A percentile compares a stretch with the other conserved stretches of the same genome.
Conservation (phyloP, 2,113 vertebrate species). For the Sturnira hondurensis region DNA sequence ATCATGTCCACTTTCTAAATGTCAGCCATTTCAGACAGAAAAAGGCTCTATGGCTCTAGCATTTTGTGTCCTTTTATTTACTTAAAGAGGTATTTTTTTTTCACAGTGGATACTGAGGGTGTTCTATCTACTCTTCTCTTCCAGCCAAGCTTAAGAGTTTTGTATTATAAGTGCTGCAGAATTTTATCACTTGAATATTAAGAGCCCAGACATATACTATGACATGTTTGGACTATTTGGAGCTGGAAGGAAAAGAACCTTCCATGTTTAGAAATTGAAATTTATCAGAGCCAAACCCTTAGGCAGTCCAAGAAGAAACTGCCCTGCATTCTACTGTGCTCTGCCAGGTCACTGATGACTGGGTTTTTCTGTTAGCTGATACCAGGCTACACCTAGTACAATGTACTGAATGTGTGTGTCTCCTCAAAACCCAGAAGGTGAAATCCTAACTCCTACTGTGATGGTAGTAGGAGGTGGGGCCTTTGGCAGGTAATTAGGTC, state of each 20-base stretch:
- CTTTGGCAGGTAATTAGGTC: not conserved
- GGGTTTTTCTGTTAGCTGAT: not conserved
- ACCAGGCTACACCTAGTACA: not conserved
- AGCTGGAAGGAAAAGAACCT: not conserved
- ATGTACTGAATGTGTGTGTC: not conserved
- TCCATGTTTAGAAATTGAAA: not conserved
- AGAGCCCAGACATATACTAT: not conserved
- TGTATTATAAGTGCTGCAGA: not conserved
- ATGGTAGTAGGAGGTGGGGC: not conserved
- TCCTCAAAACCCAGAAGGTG: not conserved
- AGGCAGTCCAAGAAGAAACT: not conserved
- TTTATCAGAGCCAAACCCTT: not conserved
- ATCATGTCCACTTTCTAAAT: not conserved
- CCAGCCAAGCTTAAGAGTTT: not conserved
- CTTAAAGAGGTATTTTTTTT: not conserved
- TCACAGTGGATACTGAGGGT: not conserved
- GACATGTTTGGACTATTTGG: not conserved
- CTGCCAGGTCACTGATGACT: not conserved
- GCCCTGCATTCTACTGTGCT: not conserved
- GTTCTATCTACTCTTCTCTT: not conserved
- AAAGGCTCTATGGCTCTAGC: not conserved
- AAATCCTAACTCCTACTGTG: not conserved
- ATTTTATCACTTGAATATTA: constrained; percentile 14
- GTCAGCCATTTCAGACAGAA: not conserved
- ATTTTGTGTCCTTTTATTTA: not conserved